Conservation (phyloP, 2,113 vertebrate genomes). For the Camelus bactrianus region DNA sequence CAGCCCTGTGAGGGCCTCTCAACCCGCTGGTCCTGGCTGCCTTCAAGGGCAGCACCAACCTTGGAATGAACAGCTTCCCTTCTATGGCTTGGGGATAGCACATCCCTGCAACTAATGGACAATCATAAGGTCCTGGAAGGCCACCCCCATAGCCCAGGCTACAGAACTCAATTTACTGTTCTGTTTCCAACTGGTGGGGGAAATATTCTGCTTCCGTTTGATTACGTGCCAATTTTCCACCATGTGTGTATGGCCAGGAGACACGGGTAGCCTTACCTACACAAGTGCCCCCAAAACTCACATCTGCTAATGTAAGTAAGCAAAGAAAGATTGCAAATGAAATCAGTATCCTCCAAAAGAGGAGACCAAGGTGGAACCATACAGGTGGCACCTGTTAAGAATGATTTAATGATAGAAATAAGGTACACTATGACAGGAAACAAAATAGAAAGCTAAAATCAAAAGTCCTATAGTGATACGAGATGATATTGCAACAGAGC, state of each 20-base stretch:
- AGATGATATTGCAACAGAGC: background rate
- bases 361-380: background rate
- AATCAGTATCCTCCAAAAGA: background rate
- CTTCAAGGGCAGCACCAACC: background rate
- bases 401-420: slow-evolving; percentile 25
- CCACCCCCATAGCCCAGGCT: background rate
- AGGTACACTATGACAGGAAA: background rate
- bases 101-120: background rate
- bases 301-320: background rate
- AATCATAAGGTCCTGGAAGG: background rate
- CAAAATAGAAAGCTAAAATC: background rate
- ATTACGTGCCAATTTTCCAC: background rate
- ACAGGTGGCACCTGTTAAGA: background rate
- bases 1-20: background rate
- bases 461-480: slow-evolving; percentile 12
- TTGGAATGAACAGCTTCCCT: background rate
- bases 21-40: background rate
- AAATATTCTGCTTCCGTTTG: background rate
- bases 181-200: background rate
- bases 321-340: background rate
- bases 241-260: background rate
- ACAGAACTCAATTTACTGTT: background rate
- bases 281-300: background rate
- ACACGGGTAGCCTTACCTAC: background rate
- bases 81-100: background rate